Percentiles rank a stretch among this genome's conserved stretches.
Evolutionary conservation across 2,888 invertebrate genomes (phyloP).

Genomic region (Seladonia tumulorum): DNA sequence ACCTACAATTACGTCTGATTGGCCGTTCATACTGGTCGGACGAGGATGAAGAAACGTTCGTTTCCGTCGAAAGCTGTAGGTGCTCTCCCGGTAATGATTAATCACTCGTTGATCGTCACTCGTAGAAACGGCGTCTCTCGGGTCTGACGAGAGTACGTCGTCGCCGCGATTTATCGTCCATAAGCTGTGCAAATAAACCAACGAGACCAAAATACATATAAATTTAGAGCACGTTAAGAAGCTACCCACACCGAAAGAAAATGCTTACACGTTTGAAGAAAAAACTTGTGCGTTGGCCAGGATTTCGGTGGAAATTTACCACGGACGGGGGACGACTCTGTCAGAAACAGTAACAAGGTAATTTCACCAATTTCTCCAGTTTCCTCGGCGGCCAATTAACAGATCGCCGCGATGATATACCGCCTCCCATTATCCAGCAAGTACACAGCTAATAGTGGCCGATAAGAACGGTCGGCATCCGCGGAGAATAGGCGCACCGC

Average conservation of each 20-base stretch:
- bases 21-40: not conserved
- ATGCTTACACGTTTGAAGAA: not conserved
- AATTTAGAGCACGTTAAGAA: not conserved
- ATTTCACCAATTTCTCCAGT: not conserved
- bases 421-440: conserved; percentile 5
- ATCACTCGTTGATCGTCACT: not conserved
- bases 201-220: not conserved
- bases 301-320: not conserved
- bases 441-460: conserved; percentile 11
- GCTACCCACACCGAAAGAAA: not conserved
- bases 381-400: not conserved
- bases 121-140: not conserved
- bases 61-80: conserved; percentile 13
- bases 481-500: not conserved
- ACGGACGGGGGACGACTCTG: not conserved
- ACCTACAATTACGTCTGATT: conserved; percentile 29
- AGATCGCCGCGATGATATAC: conserved; percentile 4
- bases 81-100: conserved; percentile 14
- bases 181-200: not conserved
- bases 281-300: not conserved
- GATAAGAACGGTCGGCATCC: not conserved
- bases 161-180: not conserved
- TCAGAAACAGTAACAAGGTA: not conserved
- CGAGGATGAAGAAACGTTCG: not conserved
- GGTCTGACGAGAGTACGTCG: not conserved